phyloP scores from a whole-genome alignment of 2,888 invertebrate genomes.

The Stenichneumon culpator region DNA sequence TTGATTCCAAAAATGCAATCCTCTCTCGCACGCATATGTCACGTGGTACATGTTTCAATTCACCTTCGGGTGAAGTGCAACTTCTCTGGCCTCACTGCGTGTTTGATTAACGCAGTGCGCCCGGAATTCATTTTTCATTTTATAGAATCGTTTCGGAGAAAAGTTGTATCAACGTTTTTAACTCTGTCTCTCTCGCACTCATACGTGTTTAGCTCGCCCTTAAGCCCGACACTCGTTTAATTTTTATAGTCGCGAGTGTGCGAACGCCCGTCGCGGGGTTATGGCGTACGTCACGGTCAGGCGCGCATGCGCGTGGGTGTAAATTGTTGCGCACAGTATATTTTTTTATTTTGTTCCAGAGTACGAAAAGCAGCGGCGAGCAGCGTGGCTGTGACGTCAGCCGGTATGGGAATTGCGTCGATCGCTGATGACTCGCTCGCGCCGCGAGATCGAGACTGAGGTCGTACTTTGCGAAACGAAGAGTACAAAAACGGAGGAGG shows the following conservation, averaged over 20 bases:
- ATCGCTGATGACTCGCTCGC: not conserved
- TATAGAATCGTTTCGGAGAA: too few relatives aligned
- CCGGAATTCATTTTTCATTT: too few relatives aligned
- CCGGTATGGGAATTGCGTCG: constrained; percentile 1
- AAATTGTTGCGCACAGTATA: not conserved
- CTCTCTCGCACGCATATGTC: too few relatives aligned
- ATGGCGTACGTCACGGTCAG: constrained; percentile 4
- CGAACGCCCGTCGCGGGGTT: not conserved
- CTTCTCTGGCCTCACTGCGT: too few relatives aligned
- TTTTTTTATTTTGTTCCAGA: not conserved
- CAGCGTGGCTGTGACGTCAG: constrained; percentile 22
- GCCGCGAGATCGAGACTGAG: constrained; percentile 7
- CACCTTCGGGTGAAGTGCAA: too few relatives aligned
- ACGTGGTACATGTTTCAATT: too few relatives aligned
- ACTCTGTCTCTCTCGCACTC: too few relatives aligned
- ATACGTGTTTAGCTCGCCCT: too few relatives aligned
- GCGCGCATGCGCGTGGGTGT: not conserved
- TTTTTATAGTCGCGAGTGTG: not conserved
- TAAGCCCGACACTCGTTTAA: too few relatives aligned
- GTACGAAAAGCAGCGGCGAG: not conserved
- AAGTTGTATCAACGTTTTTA: too few relatives aligned
- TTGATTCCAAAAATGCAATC: too few relatives aligned
- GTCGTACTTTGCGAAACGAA: constrained; percentile 40
- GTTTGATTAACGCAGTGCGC: too few relatives aligned
- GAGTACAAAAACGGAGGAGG: constrained; percentile 40